Conservation (phyloP, 1,140 invertebrate species). For the Apis cerana region DNA sequence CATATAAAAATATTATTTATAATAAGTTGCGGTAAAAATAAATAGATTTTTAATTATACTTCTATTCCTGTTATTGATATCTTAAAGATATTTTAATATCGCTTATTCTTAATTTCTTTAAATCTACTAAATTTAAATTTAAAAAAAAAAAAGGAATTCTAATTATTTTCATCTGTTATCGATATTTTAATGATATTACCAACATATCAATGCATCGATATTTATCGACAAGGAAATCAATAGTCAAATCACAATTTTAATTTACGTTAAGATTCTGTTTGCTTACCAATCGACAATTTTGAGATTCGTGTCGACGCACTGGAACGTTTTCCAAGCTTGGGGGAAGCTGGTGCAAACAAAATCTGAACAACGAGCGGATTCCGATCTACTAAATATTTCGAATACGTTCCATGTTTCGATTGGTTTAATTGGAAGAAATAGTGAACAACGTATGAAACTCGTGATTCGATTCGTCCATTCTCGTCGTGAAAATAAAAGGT, state of each 20-base stretch:
- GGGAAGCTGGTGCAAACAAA: not conserved
- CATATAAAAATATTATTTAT: no score
- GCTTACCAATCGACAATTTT: not conserved
- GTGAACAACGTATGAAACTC: not conserved
- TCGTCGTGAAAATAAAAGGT: not conserved
- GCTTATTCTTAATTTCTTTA: no score
- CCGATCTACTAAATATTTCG: constrained; percentile 12
- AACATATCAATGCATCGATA: no score
- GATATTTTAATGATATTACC: no score
- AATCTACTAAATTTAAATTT: no score
- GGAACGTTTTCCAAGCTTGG: not conserved
- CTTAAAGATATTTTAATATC: no score
- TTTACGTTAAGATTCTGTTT: not conserved
- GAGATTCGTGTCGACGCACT: not conserved
- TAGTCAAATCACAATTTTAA: not conserved
- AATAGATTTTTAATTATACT: no score
- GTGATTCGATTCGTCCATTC: constrained; percentile 2
- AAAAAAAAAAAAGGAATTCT: no score
- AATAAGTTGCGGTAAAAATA: no score
- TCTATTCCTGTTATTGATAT: no score
- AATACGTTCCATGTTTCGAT: constrained; percentile 6
- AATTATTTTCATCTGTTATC: no score
- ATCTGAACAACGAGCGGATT: not conserved
- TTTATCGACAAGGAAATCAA: no score
- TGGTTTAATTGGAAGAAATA: constrained; percentile 14